Percentiles rank a stretch among this genome's conserved stretches.
Evolutionary conservation across 1,140 invertebrate species (phyloP).

Genomic region (Proctacanthus coquilletti): DNA sequence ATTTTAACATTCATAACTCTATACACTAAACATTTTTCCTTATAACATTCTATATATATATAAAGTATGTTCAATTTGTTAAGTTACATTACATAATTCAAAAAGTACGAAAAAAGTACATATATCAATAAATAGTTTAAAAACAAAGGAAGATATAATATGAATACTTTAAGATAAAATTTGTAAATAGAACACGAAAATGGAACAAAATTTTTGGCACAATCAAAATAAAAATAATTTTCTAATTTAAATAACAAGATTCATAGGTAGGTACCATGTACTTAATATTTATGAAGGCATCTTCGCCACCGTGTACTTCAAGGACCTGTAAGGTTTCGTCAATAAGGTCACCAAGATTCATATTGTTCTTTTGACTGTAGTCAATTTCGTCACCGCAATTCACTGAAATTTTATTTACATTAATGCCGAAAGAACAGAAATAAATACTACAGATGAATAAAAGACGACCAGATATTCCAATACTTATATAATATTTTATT

Average conservation of each 20-base stretch:
- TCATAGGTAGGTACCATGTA: constrained; percentile 90
- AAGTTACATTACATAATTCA: no score
- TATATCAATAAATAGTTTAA: no score
- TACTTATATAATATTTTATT: not conserved
- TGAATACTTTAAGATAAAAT: no score
- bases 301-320: constrained; percentile 71
- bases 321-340: constrained; percentile 78
- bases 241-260: constrained; percentile 62
- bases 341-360: constrained; percentile 71
- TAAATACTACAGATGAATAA: not conserved
- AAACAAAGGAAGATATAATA: no score
- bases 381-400: constrained; percentile 45
- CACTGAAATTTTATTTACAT: constrained; percentile 24
- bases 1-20: no score
- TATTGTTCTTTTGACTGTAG: constrained; percentile 39
- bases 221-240: no score
- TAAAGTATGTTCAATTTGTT: no score
- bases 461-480: not conserved
- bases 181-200: no score
- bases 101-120: no score
- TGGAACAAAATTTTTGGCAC: no score
- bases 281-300: constrained; percentile 89
- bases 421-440: not conserved
- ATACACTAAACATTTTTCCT: no score
- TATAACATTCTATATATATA: no score